Evolutionary conservation across 2,888 invertebrate species (phyloP).

Genomic region (Ectemnius cavifrons): DNA sequence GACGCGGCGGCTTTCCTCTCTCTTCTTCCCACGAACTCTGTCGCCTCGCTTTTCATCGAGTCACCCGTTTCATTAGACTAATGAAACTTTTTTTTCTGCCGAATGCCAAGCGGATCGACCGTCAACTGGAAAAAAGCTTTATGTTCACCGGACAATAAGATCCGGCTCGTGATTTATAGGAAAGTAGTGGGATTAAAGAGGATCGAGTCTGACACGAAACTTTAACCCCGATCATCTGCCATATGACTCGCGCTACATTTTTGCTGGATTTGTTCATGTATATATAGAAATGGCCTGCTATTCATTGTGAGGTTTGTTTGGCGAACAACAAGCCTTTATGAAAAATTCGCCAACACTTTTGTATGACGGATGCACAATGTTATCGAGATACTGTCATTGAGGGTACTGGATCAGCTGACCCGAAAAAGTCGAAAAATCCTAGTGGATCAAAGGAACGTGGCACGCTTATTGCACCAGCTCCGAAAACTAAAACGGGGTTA

Average conservation of each 20-base stretch:
- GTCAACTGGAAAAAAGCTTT: background rate
- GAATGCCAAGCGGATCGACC: constrained; percentile 14
- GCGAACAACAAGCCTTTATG: no score
- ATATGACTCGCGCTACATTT: no score
- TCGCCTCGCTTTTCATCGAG: constrained; percentile 55
- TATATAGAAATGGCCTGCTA: no score
- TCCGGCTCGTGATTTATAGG: no score
- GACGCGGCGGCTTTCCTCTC: constrained; percentile 23
- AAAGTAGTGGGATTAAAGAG: no score
- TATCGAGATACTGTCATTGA: background rate
- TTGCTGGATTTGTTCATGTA: no score
- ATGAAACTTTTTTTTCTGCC: constrained; percentile 66
- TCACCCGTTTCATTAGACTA: constrained; percentile 71
- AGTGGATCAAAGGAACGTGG: constrained; percentile 35
- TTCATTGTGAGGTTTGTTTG: no score
- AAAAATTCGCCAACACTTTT: no score
- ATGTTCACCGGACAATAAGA: background rate
- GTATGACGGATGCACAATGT: constrained; percentile 1
- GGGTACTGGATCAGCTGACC: constrained; percentile 11
- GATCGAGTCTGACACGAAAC: no score
- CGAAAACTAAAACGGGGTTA: constrained; percentile 40
- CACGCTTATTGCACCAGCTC: constrained; percentile 24
- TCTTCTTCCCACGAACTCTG: constrained; percentile 53
- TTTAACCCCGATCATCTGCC: no score
- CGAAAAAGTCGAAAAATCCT: constrained; percentile 1